phyloP scores from a whole-genome alignment of 2,888 invertebrate species.

The Lasioglossum figueresi region DNA sequence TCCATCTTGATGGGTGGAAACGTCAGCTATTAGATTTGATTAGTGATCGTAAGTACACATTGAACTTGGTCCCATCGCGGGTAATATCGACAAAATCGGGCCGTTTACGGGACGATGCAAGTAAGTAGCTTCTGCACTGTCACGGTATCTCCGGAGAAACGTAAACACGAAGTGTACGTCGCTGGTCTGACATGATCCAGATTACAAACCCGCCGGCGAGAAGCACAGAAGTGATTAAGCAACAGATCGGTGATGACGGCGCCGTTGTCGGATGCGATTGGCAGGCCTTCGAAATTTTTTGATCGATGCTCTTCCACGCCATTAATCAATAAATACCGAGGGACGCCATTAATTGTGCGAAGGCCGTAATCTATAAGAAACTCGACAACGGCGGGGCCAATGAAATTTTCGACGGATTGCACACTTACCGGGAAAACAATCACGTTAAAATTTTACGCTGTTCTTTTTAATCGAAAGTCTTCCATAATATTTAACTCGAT shows the following conservation, averaged over 20 bases:
- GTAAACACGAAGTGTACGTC: constrained; percentile 16
- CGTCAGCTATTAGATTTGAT: background rate
- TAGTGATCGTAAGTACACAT: constrained; percentile 3
- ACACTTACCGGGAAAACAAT: background rate
- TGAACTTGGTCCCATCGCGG: constrained; percentile 7
- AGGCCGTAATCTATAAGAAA: background rate
- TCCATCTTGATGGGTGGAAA: background rate
- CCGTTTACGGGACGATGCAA: background rate
- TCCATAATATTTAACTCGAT: background rate
- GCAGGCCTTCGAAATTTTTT: background rate
- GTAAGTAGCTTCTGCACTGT: constrained; percentile 4
- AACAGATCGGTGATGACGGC: constrained; percentile 24
- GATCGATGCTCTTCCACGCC: constrained; percentile 8
- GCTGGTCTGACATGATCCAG: background rate
- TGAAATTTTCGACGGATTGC: background rate
- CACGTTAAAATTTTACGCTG: background rate
- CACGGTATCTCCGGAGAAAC: background rate
- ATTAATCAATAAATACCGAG: constrained; percentile 10
- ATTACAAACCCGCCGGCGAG: constrained; percentile 1
- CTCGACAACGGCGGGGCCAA: background rate
- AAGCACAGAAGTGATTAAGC: constrained; percentile 12
- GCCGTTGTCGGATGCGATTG: constrained; percentile 16
- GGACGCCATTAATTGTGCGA: background rate
- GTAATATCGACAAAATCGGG: constrained; percentile 33
- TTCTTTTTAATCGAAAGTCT: background rate